Percentiles rank a stretch among this genome's conserved stretches.
Evolutionary conservation across 2,113 vertebrate genomes (phyloP).

Genomic region (Microtus richardsoni): DNA sequence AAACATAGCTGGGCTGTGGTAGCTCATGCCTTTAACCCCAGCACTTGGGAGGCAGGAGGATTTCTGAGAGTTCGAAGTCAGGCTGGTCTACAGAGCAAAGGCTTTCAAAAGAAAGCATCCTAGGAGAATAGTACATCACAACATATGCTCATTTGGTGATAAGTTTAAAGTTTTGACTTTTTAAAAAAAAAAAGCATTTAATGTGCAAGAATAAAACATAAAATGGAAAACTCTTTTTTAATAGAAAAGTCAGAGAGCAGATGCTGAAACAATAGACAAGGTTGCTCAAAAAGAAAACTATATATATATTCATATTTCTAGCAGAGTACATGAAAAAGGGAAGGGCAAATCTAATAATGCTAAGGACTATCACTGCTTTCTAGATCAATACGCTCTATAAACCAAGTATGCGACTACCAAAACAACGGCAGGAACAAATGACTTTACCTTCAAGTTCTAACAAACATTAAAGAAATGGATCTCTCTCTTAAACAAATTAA

Average conservation of each 20-base stretch:
- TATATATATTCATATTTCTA: not conserved
- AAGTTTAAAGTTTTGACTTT: slow-evolving; percentile 5
- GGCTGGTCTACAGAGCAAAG: not conserved
- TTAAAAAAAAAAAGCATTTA: slow-evolving; percentile 5
- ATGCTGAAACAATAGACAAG: slow-evolving; percentile 16
- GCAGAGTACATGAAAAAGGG: not conserved
- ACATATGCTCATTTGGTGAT: not conserved
- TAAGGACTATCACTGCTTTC: not conserved
- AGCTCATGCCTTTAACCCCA: not conserved
- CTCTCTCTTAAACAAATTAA: not conserved
- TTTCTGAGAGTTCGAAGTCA: not conserved
- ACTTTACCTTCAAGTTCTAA: not conserved
- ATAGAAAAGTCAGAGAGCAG: not conserved
- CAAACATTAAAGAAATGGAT: not conserved
- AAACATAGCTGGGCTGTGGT: not conserved
- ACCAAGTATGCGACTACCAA: not conserved
- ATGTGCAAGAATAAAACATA: slow-evolving; percentile 11
- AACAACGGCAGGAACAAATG: not conserved
- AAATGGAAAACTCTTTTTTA: not conserved
- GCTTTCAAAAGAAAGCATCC: not conserved
- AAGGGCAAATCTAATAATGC: not conserved
- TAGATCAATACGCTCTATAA: not conserved
- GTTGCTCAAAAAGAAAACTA: slow-evolving; percentile 10
- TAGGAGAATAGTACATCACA: not conserved
- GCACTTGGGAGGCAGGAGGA: not conserved